Evolutionary conservation across 2,888 invertebrate species (phyloP).

Genomic region (Trissoscelio sp.): DNA sequence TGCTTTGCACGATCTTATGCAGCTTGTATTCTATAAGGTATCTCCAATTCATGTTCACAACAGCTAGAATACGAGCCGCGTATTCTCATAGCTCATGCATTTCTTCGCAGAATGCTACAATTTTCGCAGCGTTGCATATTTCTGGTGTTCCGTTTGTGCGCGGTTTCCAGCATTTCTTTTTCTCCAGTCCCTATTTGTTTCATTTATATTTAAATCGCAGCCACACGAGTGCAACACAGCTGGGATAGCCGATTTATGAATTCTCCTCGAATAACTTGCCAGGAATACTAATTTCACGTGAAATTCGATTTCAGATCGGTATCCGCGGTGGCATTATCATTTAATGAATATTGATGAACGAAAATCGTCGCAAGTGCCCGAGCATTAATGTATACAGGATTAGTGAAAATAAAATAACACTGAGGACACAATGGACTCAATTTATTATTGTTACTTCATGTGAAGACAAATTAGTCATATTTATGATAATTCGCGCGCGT

Average conservation of each 20-base stretch:
- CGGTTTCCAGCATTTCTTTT: conserved; percentile 25
- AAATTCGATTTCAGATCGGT: conserved; percentile 62
- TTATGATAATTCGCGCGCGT: background rate
- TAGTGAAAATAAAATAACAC: conserved; percentile 23
- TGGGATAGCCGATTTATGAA: conserved; percentile 66
- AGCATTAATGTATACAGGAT: conserved; percentile 2
- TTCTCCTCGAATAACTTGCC: conserved; percentile 33
- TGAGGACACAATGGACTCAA: background rate
- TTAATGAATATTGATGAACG: conserved; percentile 65
- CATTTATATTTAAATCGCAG: conserved; percentile 67
- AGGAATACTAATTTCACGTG: conserved; percentile 54
- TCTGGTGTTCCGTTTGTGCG: conserved; percentile 66
- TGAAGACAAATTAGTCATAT: background rate
- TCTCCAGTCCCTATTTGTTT: conserved; percentile 55
- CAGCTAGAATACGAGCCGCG: background rate
- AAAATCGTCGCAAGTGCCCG: conserved; percentile 34
- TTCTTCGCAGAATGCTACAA: conserved; percentile 63
- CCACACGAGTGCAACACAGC: conserved; percentile 50
- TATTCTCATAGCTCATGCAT: conserved; percentile 14
- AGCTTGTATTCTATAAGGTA: conserved; percentile 15
- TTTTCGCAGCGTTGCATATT: conserved; percentile 71
- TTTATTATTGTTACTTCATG: background rate
- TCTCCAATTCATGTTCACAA: conserved; percentile 7
- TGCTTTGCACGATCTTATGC: conserved; percentile 18
- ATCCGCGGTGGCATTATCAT: conserved; percentile 48